Conservation (phyloP, 2,888 invertebrate genomes). For the Ceratothoa steindachneri region DNA sequence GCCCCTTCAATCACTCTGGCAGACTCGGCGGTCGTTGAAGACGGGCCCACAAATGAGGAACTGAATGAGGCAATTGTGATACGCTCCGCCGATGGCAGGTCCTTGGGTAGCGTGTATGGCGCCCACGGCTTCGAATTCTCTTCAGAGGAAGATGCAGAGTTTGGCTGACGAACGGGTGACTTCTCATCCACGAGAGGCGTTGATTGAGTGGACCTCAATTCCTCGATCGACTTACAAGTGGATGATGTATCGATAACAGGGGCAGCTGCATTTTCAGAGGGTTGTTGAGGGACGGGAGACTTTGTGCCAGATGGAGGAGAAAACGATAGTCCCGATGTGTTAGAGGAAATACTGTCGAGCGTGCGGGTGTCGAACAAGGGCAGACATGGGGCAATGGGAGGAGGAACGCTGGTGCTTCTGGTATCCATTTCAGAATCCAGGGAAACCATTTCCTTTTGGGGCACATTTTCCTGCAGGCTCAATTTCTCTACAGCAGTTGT, state of each 20-base stretch:
- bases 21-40: background rate
- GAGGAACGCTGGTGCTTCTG: background rate
- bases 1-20: conserved; percentile 13
- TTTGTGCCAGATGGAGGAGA: conserved; percentile 30
- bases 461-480: background rate
- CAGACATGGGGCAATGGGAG: background rate
- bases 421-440: background rate
- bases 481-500: conserved; percentile 9
- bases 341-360: conserved; percentile 45
- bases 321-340: conserved; percentile 45
- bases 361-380: conserved; percentile 43
- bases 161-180: background rate
- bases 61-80: background rate
- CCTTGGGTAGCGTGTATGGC: background rate
- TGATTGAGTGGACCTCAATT: conserved; percentile 29
- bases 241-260: too few relatives aligned
- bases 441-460: background rate
- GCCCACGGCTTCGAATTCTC: conserved; percentile 2
- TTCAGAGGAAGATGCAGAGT: background rate
- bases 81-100: background rate
- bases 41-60: background rate
- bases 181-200: conserved; percentile 42
- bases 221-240: conserved; percentile 5
- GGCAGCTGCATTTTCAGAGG: conserved; percentile 13
- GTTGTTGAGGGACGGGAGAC: conserved; percentile 23